A percentile compares a stretch with the other conserved stretches of the same genome.
Conservation (phyloP, 2,888 invertebrate genomes). For the Drosophila melanosoma region DNA sequence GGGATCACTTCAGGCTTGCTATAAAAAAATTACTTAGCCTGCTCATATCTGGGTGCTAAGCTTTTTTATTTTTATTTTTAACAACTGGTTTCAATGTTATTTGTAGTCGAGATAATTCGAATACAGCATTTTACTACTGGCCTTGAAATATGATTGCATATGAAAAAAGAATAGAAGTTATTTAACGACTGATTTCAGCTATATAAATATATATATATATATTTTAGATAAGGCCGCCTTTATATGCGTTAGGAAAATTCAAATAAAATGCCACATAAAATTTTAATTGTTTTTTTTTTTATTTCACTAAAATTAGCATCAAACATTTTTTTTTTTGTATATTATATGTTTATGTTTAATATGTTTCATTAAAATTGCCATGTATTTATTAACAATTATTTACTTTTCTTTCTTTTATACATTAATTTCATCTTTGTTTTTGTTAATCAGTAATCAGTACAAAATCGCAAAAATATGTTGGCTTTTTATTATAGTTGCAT, state of each 20-base stretch:
- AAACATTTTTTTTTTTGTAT: conserved; percentile 50
- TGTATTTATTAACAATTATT: conserved; percentile 37
- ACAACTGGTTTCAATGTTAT: too few species aligned
- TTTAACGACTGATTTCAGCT: not conserved
- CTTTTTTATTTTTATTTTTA: too few species aligned
- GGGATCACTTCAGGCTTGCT: too few species aligned
- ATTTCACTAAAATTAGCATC: conserved; percentile 73
- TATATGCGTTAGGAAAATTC: not conserved
- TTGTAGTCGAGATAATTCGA: too few species aligned
- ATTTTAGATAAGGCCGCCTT: not conserved
- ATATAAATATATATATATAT: not conserved
- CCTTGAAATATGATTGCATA: not conserved
- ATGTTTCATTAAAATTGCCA: conserved; percentile 39
- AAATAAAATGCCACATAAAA: not conserved
- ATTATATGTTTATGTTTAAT: conserved; percentile 14
- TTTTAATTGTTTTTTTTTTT: conserved; percentile 37
- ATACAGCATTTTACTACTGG: not conserved
- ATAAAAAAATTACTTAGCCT: too few species aligned
- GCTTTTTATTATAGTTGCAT: conserved; percentile 45
- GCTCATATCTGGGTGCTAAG: too few species aligned
- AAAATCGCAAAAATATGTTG: conserved; percentile 72
- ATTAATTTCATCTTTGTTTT: conserved; percentile 39
- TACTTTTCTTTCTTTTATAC: conserved; percentile 27
- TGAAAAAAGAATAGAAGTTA: not conserved
- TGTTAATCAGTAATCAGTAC: conserved; percentile 83